Conservation (phyloP, 2,113 vertebrate species). For the Naja naja region DNA sequence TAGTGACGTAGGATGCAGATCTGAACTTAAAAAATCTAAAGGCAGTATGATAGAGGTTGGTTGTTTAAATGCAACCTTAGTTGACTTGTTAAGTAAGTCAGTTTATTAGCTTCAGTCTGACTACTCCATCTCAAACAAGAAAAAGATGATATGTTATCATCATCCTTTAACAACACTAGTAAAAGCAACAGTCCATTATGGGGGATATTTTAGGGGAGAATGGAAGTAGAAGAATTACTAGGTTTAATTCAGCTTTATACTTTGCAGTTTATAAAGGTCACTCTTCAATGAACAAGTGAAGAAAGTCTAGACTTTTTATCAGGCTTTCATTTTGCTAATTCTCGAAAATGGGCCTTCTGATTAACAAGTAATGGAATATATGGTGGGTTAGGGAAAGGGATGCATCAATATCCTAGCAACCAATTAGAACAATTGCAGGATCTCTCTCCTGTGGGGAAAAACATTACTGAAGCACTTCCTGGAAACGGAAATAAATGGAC, state of each 20-base stretch:
- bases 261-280: neutral
- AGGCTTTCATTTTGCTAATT: conserved; percentile 6
- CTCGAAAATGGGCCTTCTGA: neutral
- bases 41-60: neutral
- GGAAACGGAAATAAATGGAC: neutral
- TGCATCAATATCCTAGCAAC: conserved; percentile 12
- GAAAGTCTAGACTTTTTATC: neutral
- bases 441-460: neutral
- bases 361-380: conserved; percentile 7
- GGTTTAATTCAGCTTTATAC: neutral
- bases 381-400: neutral
- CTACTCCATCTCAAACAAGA: no score
- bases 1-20: neutral
- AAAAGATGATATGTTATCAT: neutral
- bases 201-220: neutral
- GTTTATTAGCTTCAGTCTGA: neutral
- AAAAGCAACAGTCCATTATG: neutral
- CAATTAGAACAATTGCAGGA: conserved; percentile 7
- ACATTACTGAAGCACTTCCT: neutral
- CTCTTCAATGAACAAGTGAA: neutral
- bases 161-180: neutral
- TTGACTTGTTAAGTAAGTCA: neutral
- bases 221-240: neutral
- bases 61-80: neutral
- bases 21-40: neutral